phyloP scores from a whole-genome alignment of 2,113 vertebrate species.

The Upupa epops region DNA sequence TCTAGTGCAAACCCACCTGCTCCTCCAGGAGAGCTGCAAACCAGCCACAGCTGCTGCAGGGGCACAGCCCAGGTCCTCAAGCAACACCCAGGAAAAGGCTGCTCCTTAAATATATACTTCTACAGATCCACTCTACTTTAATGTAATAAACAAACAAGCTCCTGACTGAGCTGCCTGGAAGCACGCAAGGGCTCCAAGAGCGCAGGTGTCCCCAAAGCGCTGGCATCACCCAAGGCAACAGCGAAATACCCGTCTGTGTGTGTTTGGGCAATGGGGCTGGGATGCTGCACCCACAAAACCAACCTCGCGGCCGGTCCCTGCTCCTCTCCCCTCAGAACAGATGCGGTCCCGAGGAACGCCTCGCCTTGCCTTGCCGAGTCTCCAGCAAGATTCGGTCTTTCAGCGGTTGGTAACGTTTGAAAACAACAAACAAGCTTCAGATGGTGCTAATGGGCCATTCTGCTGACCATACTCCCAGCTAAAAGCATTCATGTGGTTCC shows the following conservation, averaged over 20 bases:
- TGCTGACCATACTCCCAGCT: constrained; percentile 20
- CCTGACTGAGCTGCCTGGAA: neutral
- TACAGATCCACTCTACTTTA: neutral
- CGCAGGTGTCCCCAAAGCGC: neutral
- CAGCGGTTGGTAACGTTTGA: neutral
- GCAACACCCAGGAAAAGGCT: neutral
- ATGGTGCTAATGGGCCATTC: constrained; percentile 35
- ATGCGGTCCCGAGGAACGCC: neutral
- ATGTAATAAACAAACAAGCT: neutral
- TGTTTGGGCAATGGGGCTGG: neutral
- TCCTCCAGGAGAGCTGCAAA: neutral
- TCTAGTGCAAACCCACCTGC: neutral
- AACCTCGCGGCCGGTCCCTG: neutral
- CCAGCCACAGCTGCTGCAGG: neutral
- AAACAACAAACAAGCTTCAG: constrained; percentile 47
- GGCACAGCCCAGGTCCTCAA: neutral
- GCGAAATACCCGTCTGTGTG: neutral
- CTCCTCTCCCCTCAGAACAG: neutral
- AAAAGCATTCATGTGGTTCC: constrained; percentile 41
- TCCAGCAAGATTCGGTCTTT: neutral
- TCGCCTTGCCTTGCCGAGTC: neutral
- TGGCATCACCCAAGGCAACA: neutral
- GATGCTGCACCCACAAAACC: neutral
- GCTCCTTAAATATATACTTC: neutral
- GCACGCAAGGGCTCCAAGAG: neutral